phyloP scores from a whole-genome alignment of 1,140 invertebrate genomes.

The Onthophagus taurus region DNA sequence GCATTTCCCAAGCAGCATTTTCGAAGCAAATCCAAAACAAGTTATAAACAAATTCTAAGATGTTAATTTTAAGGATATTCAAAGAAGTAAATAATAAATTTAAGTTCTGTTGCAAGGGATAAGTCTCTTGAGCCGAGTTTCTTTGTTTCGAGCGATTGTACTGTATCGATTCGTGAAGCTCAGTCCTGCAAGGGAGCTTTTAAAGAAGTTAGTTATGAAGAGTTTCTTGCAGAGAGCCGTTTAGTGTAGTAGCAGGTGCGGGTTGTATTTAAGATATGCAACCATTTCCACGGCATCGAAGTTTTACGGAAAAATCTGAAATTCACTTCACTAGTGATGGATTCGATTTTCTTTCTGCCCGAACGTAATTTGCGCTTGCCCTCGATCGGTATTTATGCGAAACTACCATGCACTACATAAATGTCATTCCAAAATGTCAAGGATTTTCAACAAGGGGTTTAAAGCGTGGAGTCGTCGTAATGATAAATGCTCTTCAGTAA shows the following conservation, averaged over 20 bases:
- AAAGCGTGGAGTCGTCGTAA: neutral
- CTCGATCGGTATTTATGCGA: neutral
- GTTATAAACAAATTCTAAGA: no score
- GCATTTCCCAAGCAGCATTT: no score
- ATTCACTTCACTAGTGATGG: neutral
- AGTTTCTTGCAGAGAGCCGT: no score
- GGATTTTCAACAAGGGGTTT: neutral
- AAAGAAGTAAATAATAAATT: no score
- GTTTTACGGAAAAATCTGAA: neutral
- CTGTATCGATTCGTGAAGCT: no score
- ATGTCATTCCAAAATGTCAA: neutral
- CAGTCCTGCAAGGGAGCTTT: no score
- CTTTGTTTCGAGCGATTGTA: no score
- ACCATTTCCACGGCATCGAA: neutral
- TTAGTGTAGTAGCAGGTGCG: neutral
- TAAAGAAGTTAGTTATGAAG: no score
- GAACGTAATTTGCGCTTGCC: neutral
- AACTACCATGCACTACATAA: neutral
- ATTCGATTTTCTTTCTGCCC: neutral
- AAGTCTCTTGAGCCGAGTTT: no score
- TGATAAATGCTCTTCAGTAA: conserved; percentile 1
- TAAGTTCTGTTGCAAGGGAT: no score
- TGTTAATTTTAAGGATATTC: no score
- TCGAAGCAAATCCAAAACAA: no score
- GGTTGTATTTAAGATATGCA: conserved; percentile 1